A percentile compares a stretch with the other conserved stretches of the same genome.
Evolutionary conservation across 2,797 vertebrate species (phyloP).

Genomic region (Staurois parvus): DNA sequence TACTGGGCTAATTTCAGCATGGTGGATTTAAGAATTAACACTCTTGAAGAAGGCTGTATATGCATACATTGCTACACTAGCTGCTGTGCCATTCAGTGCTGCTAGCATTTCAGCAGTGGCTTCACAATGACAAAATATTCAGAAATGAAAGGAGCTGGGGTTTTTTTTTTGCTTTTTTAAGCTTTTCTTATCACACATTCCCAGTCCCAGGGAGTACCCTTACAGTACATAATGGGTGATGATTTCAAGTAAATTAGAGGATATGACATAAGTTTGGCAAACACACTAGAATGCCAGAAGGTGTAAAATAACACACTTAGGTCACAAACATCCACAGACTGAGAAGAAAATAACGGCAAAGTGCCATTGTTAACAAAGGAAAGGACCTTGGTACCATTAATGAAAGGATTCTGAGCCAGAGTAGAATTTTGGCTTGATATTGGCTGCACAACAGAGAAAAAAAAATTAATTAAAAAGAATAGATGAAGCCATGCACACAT

Average conservation of each 20-base stretch:
- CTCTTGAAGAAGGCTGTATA: no score
- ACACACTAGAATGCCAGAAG: neutral
- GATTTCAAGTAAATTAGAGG: constrained; percentile 7
- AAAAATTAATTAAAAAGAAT: neutral
- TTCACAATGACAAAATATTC: neutral
- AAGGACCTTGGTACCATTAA: constrained; percentile 9
- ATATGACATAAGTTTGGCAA: constrained; percentile 36
- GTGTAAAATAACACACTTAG: constrained; percentile 16
- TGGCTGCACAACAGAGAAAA: neutral
- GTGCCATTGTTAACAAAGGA: constrained; percentile 23
- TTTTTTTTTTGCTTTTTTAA: neutral
- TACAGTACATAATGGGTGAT: constrained; percentile 11
- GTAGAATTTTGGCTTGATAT: neutral
- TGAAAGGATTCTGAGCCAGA: neutral
- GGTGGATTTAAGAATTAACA: no score
- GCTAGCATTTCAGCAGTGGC: neutral
- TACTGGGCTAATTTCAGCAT: no score
- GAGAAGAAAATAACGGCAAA: neutral
- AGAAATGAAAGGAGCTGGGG: neutral
- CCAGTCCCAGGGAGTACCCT: neutral
- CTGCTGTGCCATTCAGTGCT: no score
- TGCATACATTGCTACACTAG: no score
- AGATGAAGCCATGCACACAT: neutral
- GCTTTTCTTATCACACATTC: neutral
- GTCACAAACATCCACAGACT: constrained; percentile 1